Conservation (phyloP, 2,113 vertebrate species). For the Tretioscincus oriximinensis region DNA sequence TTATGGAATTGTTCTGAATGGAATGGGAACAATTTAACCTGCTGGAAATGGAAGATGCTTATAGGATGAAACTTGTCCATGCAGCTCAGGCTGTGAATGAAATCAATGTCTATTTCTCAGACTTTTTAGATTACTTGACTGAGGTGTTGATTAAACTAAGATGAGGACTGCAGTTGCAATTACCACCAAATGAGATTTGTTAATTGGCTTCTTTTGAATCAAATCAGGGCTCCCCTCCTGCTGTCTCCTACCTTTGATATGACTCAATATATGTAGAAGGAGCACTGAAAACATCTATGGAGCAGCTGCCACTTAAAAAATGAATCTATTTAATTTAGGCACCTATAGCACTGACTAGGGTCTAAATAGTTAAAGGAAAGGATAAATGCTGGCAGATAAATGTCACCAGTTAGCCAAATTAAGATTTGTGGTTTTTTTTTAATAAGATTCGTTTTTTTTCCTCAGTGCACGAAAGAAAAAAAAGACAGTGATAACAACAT, state of each 20-base stretch:
- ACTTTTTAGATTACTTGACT: slow-evolving; percentile 39
- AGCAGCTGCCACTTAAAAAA: slow-evolving; percentile 49
- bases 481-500: not conserved
- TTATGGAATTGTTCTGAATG: not conserved
- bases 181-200: slow-evolving; percentile 55
- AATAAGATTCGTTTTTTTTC: slow-evolving; percentile 25
- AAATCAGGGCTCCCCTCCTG: slow-evolving; percentile 33
- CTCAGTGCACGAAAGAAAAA: too few relatives aligned
- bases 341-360: slow-evolving; percentile 25
- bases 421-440: slow-evolving; percentile 8
- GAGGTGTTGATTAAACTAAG: slow-evolving; percentile 65
- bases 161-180: slow-evolving; percentile 46
- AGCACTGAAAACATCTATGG: slow-evolving; percentile 48
- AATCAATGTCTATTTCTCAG: slow-evolving; percentile 32
- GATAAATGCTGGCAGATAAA: slow-evolving; percentile 19
- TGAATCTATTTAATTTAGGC: slow-evolving; percentile 45
- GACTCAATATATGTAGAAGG: slow-evolving; percentile 26
- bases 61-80: slow-evolving; percentile 36
- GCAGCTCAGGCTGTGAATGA: slow-evolving; percentile 34
- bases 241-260: slow-evolving; percentile 22
- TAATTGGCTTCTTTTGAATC: slow-evolving; percentile 60
- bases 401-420: not conserved
- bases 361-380: slow-evolving; percentile 40
- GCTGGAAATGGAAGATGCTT: slow-evolving; percentile 14
- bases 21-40: slow-evolving; percentile 7